Conservation (phyloP, 1,140 invertebrate genomes). For the Brachystomella parvula region DNA sequence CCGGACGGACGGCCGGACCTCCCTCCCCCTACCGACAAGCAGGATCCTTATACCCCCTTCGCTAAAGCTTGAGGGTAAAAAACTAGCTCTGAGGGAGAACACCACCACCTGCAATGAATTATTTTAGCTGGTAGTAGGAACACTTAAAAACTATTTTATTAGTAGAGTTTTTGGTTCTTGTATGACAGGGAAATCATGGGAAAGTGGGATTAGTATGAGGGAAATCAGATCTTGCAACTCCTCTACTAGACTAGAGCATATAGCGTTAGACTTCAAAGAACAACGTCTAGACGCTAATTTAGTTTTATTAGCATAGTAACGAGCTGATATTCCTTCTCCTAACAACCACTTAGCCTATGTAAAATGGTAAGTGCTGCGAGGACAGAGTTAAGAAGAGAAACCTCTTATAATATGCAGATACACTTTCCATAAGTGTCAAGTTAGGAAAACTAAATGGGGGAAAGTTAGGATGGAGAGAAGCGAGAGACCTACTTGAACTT, state of each 20-base stretch:
- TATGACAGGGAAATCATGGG: conserved; percentile 3
- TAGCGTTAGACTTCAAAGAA: no score
- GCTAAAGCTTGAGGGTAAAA: no score
- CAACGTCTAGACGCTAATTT: not conserved
- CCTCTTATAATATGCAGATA: not conserved
- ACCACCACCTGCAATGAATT: conserved; percentile 5
- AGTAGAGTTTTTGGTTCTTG: not conserved
- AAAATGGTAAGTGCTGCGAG: not conserved
- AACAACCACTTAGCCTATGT: not conserved
- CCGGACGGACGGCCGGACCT: no score
- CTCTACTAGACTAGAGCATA: not conserved
- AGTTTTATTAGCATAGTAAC: conserved; percentile 2
- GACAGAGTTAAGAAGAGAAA: not conserved
- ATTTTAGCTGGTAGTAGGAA: not conserved
- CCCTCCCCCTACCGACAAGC: no score
- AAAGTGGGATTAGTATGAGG: conserved; percentile 3
- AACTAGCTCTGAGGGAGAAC: no score
- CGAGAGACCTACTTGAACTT: no score
- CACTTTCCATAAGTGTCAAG: conserved; percentile 10
- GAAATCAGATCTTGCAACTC: not conserved
- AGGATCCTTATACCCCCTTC: no score
- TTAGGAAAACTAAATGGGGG: not conserved
- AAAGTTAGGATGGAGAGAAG: not conserved
- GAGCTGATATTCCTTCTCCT: not conserved
- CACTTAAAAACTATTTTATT: not conserved